Evolutionary conservation across 2,797 vertebrate species (phyloP).

Genomic region (Lophotriccus pileatus): DNA sequence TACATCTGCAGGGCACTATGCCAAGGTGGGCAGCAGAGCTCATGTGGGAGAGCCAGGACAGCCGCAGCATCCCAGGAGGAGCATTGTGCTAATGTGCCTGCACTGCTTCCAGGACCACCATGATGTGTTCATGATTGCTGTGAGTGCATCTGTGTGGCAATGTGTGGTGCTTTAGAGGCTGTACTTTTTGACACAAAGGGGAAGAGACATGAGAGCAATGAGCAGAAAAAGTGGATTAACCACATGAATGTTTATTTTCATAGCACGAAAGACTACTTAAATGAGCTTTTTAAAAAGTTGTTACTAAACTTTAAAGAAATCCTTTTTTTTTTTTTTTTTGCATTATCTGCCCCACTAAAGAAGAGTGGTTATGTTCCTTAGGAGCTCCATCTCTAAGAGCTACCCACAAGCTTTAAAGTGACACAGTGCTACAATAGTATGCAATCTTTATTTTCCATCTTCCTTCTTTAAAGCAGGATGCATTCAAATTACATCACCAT

Average conservation of each 20-base stretch:
- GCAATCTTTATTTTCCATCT: not conserved
- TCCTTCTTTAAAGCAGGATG: not conserved
- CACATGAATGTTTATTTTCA: not conserved
- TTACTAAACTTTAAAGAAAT: not conserved
- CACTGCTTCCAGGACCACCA: not conserved
- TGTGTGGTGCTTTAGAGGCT: not conserved
- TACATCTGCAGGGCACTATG: accelerated
- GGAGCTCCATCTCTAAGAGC: not conserved
- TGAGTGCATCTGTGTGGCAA: not conserved
- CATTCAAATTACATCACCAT: not conserved
- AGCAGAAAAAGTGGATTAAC: not conserved
- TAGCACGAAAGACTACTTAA: not conserved
- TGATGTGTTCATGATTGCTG: accelerated
- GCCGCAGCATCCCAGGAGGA: not conserved
- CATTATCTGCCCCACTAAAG: not conserved
- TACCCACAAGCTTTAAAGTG: not conserved
- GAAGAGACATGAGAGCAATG: not conserved
- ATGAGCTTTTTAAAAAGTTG: not conserved
- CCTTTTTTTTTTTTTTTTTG: not conserved
- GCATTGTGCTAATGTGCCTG: not conserved
- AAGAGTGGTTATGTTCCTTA: not conserved
- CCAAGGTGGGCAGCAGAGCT: not conserved
- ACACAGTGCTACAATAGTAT: not conserved
- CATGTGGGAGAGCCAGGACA: accelerated
- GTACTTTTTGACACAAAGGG: not conserved